Evolutionary conservation across 2,113 vertebrate species (phyloP).

Genomic region (Atherinomorus stipes): DNA sequence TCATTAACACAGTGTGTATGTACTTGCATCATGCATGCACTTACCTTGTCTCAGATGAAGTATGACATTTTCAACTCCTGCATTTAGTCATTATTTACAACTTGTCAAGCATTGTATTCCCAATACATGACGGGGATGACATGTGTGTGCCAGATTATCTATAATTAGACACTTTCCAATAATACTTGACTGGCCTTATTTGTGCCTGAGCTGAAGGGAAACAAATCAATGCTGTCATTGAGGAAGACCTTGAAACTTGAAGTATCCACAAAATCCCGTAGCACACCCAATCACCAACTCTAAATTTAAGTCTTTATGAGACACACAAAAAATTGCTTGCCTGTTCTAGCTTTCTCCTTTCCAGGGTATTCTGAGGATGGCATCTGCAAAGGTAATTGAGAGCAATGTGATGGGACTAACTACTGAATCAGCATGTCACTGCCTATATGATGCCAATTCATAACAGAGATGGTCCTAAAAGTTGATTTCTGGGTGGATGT

Average conservation of each 20-base stretch:
- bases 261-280: constrained; percentile 10
- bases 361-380: constrained; percentile 30
- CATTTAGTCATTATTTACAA: background rate
- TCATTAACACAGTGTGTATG: too few relatives aligned
- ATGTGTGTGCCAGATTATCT: too few relatives aligned
- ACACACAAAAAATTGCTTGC: constrained; percentile 8
- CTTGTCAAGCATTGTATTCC: background rate
- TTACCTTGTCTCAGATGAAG: background rate
- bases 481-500: background rate
- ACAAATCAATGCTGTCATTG: background rate
- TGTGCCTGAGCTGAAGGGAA: background rate
- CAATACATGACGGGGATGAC: too few relatives aligned
- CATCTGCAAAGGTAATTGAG: constrained; percentile 46
- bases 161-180: background rate
- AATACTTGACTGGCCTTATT: background rate
- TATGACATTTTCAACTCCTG: background rate
- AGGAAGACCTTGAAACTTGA: constrained; percentile 19
- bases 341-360: constrained; percentile 17
- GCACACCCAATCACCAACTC: constrained; percentile 5
- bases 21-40: background rate
- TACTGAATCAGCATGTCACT: constrained; percentile 40
- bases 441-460: constrained; percentile 25
- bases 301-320: constrained; percentile 8
- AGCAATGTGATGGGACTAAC: constrained; percentile 34
- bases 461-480: constrained; percentile 14